Evolutionary conservation across 2,888 invertebrate species (phyloP).

Genomic region (Lutraria lutraria): DNA sequence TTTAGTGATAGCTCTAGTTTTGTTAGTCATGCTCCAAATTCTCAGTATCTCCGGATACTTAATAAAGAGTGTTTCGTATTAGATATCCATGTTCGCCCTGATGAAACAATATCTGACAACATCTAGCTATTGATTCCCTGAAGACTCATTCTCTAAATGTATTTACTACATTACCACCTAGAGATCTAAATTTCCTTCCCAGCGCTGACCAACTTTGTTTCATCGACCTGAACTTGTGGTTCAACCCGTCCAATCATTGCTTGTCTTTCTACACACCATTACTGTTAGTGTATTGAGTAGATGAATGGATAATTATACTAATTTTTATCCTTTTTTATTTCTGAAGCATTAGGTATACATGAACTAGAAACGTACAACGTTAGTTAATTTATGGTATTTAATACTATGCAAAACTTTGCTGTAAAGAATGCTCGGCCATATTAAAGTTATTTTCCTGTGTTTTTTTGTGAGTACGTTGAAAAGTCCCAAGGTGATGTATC

Average conservation of each 20-base stretch:
- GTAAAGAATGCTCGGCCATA: too few species aligned
- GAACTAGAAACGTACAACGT: background rate
- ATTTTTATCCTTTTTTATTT: too few species aligned
- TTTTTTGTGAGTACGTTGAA: too few species aligned
- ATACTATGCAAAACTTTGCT: background rate
- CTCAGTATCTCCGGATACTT: background rate
- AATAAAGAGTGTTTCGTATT: background rate
- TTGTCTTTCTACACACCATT: background rate
- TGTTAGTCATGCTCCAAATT: too few species aligned
- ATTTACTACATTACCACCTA: background rate
- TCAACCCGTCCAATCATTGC: background rate
- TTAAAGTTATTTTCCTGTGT: too few species aligned
- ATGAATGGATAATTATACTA: background rate
- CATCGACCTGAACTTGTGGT: background rate
- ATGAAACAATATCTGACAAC: conserved; percentile 3
- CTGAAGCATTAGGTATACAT: background rate
- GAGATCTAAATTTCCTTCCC: conserved; percentile 6
- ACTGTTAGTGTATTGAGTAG: background rate
- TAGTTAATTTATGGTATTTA: background rate
- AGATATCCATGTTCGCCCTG: background rate
- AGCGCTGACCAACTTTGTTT: conserved; percentile 9
- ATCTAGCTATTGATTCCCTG: background rate
- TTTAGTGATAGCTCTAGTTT: too few species aligned
- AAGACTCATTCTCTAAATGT: background rate
- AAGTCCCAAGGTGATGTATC: background rate